Evolutionary conservation across 1,140 invertebrate genomes (phyloP), one percentile per base, ranked within the genome.

Genomic region (Brachionus rubens): DNA sequence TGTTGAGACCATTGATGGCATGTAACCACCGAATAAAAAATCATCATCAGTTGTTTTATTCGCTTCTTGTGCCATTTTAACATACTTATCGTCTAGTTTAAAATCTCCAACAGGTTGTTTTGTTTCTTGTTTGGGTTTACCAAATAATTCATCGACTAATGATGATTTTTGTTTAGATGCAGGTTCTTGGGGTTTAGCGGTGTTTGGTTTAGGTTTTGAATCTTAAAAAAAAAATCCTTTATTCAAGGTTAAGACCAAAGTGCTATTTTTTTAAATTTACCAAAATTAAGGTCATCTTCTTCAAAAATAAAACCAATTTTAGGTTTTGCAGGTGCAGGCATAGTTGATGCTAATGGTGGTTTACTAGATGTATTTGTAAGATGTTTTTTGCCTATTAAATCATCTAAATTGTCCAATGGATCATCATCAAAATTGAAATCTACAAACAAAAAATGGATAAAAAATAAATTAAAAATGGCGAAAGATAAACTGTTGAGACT

Each of bases 11-110:
- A 40, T n/a, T 50, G 68, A 72, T 21, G 68, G 68, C 68, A 33
- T 48, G 7, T 72, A 72, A 54, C 24, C 24, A 12, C 68, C 68
- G 10, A 72, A 72, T 43, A 47, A 19, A 72, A 72, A 72, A 54
- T 72, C 46, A 10, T 72, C 68, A 36, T 72, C 68, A 24, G 7
- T 40, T 48, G 7, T 9, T 56, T n/a, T 56, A 16, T 9, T 56
- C 21, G 52, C 7, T n/a, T 56, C 52, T 56, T 46, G 43, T 7
- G 5, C 14, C 43, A 46, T 46, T 46, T 46, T 46, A 14, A 46
- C n/a, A 46, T 46, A 46, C 14, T 46, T 46, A 14, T 46, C 43
- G 14, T 46, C 43, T 14, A 46, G 14, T 46, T 46, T 46, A 46
- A 46, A 46, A 14, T 46, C 43, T 46, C 5, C 14, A 14, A 41